These are phyloP conservation scores for Pogona vitticeps DNA, from an alignment of 2,113 vertebrate genomes.

Conservation along the genomic window DNA sequence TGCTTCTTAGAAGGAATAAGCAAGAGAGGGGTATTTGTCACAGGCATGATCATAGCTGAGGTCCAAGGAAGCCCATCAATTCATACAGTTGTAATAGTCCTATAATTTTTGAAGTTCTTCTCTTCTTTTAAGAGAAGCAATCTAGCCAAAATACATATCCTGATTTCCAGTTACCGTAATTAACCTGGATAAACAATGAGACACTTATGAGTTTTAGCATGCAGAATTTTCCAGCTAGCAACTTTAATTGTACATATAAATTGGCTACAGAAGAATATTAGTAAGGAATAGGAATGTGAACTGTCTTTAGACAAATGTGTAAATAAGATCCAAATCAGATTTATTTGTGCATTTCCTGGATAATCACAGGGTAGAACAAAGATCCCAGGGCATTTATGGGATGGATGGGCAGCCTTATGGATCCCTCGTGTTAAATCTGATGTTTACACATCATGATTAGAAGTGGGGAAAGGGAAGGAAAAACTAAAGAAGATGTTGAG, in stretches of 20 bases:
- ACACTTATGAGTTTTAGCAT: not conserved
- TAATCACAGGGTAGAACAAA: too few species aligned
- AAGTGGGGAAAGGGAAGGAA: too few species aligned
- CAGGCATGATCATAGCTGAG: not conserved
- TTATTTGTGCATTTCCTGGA: too few species aligned
- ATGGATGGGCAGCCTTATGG: too few species aligned
- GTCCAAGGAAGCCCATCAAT: not conserved
- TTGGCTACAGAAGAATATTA: not conserved
- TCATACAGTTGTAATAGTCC: not conserved
- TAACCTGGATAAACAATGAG: not conserved
- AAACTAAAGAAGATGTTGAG: too few species aligned
- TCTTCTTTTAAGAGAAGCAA: not conserved
- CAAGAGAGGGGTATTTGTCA: not conserved
- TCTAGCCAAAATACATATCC: not conserved
- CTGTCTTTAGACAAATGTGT: too few species aligned
- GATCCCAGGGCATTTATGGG: too few species aligned
- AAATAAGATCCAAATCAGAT: too few species aligned
- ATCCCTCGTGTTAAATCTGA: too few species aligned
- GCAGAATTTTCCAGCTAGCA: not conserved
- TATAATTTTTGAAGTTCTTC: not conserved
- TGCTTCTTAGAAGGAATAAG: not conserved
- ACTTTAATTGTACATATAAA: slow-evolving; percentile 2
- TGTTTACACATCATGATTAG: too few species aligned
- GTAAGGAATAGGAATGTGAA: too few species aligned
- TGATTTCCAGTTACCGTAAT: not conserved